Evolutionary conservation across 2,888 invertebrate species (phyloP).

Genomic region (Euplexia lucipara): DNA sequence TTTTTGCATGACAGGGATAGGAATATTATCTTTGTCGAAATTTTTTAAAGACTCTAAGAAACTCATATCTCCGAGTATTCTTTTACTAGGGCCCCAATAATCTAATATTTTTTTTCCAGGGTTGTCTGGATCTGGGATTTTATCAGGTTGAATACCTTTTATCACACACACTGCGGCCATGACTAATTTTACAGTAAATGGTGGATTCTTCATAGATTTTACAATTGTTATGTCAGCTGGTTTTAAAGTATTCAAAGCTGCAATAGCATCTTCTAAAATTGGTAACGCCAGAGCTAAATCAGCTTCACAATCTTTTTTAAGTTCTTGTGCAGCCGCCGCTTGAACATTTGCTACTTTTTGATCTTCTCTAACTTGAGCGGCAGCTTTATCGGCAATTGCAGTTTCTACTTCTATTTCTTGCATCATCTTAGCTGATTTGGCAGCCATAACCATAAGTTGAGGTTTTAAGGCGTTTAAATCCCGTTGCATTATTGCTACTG

Average conservation of each 20-base stretch:
- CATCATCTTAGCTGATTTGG: constrained; percentile 94
- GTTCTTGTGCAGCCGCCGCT: constrained; percentile 95
- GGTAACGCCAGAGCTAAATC: constrained; percentile 97
- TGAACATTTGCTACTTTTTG: constrained; percentile 97
- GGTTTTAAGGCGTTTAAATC: constrained; percentile 94
- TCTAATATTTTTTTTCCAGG: constrained; percentile 93
- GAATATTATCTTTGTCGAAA: constrained; percentile 97
- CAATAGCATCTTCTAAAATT: constrained; percentile 94
- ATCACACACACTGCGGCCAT: constrained; percentile 98
- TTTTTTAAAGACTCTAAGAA: constrained; percentile 94
- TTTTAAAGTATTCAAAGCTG: constrained; percentile 96
- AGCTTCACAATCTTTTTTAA: constrained; percentile 97
- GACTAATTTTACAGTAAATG: constrained; percentile 95
- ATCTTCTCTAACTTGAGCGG: constrained; percentile 95
- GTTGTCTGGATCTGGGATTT: constrained; percentile 93
- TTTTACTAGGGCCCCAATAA: constrained; percentile 96
- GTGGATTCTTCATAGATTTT: constrained; percentile 97
- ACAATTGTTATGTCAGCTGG: constrained; percentile 96
- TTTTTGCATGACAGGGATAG: constrained; percentile 93
- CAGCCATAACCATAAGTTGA: constrained; percentile 93
- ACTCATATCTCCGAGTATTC: constrained; percentile 95
- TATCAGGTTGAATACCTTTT: constrained; percentile 95
- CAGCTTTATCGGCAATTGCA: constrained; percentile 94
- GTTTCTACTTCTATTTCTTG: constrained; percentile 94
- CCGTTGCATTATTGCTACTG: constrained; percentile 94